Conservation (phyloP, 2,888 invertebrate genomes). For the Agrotis puta region DNA sequence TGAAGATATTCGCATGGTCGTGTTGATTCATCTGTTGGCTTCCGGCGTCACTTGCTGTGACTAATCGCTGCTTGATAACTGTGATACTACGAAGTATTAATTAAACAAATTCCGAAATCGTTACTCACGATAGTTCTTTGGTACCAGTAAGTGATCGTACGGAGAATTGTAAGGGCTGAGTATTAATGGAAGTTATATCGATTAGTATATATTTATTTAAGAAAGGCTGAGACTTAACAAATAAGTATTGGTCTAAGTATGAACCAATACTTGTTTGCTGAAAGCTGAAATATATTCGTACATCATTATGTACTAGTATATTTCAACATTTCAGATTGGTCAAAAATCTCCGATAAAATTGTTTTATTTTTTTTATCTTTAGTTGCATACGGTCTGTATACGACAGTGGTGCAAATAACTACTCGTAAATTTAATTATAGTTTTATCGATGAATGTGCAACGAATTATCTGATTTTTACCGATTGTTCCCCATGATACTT, state of each 20-base stretch:
- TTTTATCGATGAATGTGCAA: constrained; percentile 23
- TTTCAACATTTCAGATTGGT: no score
- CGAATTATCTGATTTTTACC: constrained; percentile 27
- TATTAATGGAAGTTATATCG: constrained; percentile 10
- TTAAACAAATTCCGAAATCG: constrained; percentile 65
- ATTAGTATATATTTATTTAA: constrained; percentile 20
- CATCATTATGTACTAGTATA: no score
- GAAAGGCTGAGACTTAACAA: neutral
- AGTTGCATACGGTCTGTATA: neutral
- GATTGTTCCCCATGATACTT: constrained; percentile 18
- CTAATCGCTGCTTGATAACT: constrained; percentile 73
- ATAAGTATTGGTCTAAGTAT: neutral
- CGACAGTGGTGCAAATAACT: constrained; percentile 5
- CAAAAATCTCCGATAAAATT: constrained; percentile 1
- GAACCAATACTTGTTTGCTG: no score
- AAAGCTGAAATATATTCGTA: no score
- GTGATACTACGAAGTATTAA: constrained; percentile 65
- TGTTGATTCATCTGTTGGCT: constrained; percentile 72
- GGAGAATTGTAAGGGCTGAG: constrained; percentile 26
- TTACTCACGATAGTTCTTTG: constrained; percentile 61
- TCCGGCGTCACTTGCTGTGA: constrained; percentile 74
- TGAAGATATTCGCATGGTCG: constrained; percentile 37
- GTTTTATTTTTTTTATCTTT: constrained; percentile 14
- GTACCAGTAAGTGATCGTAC: constrained; percentile 43
- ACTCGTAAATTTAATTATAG: constrained; percentile 32